Conservation (phyloP, 2,113 vertebrate genomes). For the Archocentrus centrarchus region DNA sequence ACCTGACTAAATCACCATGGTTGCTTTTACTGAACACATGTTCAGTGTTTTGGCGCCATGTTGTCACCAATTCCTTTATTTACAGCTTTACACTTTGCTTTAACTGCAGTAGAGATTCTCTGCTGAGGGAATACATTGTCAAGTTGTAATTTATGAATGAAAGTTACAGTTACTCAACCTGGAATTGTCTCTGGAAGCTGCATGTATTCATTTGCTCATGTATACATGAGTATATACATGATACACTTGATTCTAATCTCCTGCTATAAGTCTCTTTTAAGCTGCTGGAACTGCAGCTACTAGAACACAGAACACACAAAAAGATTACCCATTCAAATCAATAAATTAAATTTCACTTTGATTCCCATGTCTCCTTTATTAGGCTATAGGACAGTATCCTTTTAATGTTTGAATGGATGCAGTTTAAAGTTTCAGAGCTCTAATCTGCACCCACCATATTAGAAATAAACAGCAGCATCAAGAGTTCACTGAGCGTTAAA, state of each 20-base stretch:
- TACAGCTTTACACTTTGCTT: not conserved
- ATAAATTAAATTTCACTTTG: not conserved
- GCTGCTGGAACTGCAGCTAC: fast-evolving
- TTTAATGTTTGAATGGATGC: not conserved
- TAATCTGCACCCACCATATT: not conserved
- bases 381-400: not conserved
- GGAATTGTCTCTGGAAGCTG: not conserved
- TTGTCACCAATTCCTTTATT: not conserved
- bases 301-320: not conserved
- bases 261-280: not conserved
- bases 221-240: not conserved
- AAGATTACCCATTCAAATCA: not conserved
- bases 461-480: not conserved
- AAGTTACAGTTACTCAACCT: not conserved
- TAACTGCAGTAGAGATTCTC: too few relatives aligned
- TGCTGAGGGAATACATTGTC: not conserved
- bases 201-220: not conserved
- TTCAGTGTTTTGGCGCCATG: not conserved
- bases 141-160: not conserved
- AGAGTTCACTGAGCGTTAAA: not conserved
- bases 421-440: not conserved
- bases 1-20: too few relatives aligned
- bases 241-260: not conserved
- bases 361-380: not conserved
- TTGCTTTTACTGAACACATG: too few relatives aligned